Conservation (phyloP, 2,797 vertebrate species). For the Poeciliopsis paucimaculata region DNA sequence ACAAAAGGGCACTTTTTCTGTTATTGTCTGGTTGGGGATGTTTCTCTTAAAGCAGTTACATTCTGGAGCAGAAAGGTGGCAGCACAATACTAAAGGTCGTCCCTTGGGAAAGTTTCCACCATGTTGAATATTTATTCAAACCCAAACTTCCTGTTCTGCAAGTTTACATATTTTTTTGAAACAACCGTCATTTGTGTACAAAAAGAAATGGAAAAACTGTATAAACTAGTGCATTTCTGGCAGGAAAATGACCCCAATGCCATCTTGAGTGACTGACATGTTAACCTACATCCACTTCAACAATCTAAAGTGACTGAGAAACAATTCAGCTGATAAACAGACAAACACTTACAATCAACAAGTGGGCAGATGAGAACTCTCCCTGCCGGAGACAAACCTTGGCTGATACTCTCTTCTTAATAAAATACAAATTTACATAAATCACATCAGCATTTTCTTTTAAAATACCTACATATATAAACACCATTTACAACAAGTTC, state of each 20-base stretch:
- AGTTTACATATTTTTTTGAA: conserved; percentile 20
- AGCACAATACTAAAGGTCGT: conserved; percentile 36
- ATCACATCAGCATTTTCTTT: conserved; percentile 51
- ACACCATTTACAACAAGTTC: conserved; percentile 82
- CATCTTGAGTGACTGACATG: conserved; percentile 29
- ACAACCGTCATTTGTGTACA: conserved; percentile 12
- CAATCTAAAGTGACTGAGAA: conserved; percentile 73
- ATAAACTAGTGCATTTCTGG: conserved; percentile 61
- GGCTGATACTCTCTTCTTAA: conserved; percentile 67
- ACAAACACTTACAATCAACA: conserved; percentile 56
- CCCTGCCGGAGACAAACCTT: conserved; percentile 57
- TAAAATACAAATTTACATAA: conserved; percentile 76
- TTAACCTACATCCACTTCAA: conserved; percentile 66
- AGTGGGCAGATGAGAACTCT: conserved; percentile 13
- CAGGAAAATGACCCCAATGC: conserved; percentile 25
- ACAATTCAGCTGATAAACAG: conserved; percentile 56
- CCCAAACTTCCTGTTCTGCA: conserved; percentile 19
- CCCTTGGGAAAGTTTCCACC: conserved; percentile 32
- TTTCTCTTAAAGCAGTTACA: conserved; percentile 44
- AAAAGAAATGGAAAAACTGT: neutral
- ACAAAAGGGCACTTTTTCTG: conserved; percentile 70
- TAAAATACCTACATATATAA: conserved; percentile 81
- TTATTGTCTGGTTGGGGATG: conserved; percentile 17
- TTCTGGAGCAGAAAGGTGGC: conserved; percentile 60
- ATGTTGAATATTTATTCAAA: conserved; percentile 40